phyloP scores from a whole-genome alignment of 1,140 invertebrate genomes.

The Agraylea sexmaculata region DNA sequence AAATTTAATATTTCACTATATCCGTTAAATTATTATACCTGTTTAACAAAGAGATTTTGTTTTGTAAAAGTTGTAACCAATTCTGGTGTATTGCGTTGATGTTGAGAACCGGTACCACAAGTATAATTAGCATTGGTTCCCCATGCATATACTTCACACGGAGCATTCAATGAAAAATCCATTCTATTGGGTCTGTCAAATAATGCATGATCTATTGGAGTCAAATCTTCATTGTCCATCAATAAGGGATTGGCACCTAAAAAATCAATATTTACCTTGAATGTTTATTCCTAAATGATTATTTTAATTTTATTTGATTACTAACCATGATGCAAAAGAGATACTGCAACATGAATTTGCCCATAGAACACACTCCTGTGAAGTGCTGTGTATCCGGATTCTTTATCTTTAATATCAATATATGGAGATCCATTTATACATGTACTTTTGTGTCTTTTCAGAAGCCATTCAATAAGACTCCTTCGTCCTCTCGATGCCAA shows the following conservation, averaged over 20 bases:
- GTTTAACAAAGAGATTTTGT: slow-evolving; percentile 29
- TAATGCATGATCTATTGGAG: slow-evolving; percentile 32
- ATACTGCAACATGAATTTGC: slow-evolving; percentile 51
- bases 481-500: slow-evolving; percentile 53
- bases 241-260: slow-evolving; percentile 35
- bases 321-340: slow-evolving; percentile 47
- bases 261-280: slow-evolving; percentile 2
- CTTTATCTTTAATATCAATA: slow-evolving; percentile 50
- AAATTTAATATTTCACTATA: neutral
- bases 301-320: neutral
- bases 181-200: slow-evolving; percentile 27
- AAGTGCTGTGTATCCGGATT: slow-evolving; percentile 63
- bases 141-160: slow-evolving; percentile 54
- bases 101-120: slow-evolving; percentile 43
- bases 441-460: slow-evolving; percentile 35
- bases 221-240: slow-evolving; percentile 37
- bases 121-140: slow-evolving; percentile 64
- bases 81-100: slow-evolving; percentile 30
- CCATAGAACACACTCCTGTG: slow-evolving; percentile 68
- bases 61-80: slow-evolving; percentile 32
- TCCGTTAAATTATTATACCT: slow-evolving; percentile 23
- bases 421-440: slow-evolving; percentile 23
- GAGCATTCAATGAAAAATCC: slow-evolving; percentile 18
- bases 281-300: neutral
- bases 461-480: slow-evolving; percentile 53